Base-by-base conservation (phyloP, 2,797 vertebrate species). In the Enteromius afrohamiltoni region DNA sequence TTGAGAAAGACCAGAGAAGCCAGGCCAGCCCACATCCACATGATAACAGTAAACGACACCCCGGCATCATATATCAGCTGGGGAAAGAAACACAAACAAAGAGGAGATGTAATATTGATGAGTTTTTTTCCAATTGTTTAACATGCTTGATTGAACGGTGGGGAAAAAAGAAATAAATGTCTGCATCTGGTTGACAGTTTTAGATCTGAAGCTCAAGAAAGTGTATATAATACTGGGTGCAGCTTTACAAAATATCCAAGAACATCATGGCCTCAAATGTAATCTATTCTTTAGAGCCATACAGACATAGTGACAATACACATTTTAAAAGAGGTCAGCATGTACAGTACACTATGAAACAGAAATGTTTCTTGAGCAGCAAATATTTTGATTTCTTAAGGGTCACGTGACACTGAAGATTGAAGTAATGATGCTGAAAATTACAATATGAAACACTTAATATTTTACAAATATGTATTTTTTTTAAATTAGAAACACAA, bases 61-160 rank as follows among this genome's bases (percentile, higher is more conserved):
- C 95, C 95, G 0, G 93, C 93, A 0, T 97, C 95, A 19, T 96
- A 96, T 91, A 98, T 94, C 86, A 97, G 85, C 97, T 98, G 91
- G 45, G 47, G 77, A 26, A 23, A 31, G 73, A 79, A 16, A 42
- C 31, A 76, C 19, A 73, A 9, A 45, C 8, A 71, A 55, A 84
- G 26, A 74, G 76, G 64, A 49, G 51, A 78, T 60, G 64, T 23
- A 37, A 49, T 49, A 80, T 60, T 58, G 0, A 40, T 49, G 10
- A 74, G 16, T 55, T 42, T 55, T 42, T 17, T 62, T 51, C 64
- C 47, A 49, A 26, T 53, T 75, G 23, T 51, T 19, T 29, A 21
- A 75, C 65, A 51, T 13, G 42, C 55, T 26, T 55, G 49, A 80
- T 55, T 29, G 13, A 49, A 11, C 3, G 1, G 29, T 1, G 11